Evolutionary conservation across 2,888 invertebrate species (phyloP).

Genomic region (Netelia fuscicornis): DNA sequence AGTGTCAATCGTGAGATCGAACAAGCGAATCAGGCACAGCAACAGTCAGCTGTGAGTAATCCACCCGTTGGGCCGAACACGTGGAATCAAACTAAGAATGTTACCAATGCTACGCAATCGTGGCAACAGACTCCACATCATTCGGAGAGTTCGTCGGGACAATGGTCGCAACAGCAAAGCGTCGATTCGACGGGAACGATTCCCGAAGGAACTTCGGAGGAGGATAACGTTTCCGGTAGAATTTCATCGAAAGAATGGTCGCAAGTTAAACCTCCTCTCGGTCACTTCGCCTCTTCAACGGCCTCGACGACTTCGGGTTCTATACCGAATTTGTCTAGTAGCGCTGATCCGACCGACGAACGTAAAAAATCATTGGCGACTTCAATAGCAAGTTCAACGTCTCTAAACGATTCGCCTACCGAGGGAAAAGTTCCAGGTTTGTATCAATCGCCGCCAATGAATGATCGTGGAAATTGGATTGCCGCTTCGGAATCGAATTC

Average conservation of each 20-base stretch:
- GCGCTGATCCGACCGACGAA: conserved; percentile 73
- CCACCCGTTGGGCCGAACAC: conserved; percentile 60
- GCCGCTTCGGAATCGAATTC: conserved; percentile 52
- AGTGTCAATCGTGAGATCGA: conserved; percentile 73
- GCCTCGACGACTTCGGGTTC: conserved; percentile 74
- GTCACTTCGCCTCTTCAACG: conserved; percentile 72
- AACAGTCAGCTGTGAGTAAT: conserved; percentile 49
- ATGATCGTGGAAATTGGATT: conserved; percentile 52
- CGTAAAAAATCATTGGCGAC: conserved; percentile 74
- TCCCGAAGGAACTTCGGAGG: conserved; percentile 63
- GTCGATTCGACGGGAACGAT: conserved; percentile 63
- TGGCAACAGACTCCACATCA: conserved; percentile 66
- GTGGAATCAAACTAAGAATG: conserved; percentile 70
- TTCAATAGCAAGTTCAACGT: conserved; percentile 72
- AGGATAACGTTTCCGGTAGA: conserved; percentile 64
- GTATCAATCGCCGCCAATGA: conserved; percentile 50
- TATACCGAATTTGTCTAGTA: conserved; percentile 71
- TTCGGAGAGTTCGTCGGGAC: conserved; percentile 62
- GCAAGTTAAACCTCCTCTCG: conserved; percentile 70
- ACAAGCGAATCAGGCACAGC: conserved; percentile 66
- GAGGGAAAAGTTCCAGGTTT: conserved; percentile 61
- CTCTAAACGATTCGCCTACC: conserved; percentile 74
- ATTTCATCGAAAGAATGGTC: conserved; percentile 73
- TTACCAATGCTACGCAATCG: conserved; percentile 66
- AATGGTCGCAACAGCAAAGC: conserved; percentile 70